Percentiles rank a stretch among this genome's conserved stretches.
phyloP scores from a whole-genome alignment of 2,888 invertebrate genomes.

The Ptilodon capucinus region DNA sequence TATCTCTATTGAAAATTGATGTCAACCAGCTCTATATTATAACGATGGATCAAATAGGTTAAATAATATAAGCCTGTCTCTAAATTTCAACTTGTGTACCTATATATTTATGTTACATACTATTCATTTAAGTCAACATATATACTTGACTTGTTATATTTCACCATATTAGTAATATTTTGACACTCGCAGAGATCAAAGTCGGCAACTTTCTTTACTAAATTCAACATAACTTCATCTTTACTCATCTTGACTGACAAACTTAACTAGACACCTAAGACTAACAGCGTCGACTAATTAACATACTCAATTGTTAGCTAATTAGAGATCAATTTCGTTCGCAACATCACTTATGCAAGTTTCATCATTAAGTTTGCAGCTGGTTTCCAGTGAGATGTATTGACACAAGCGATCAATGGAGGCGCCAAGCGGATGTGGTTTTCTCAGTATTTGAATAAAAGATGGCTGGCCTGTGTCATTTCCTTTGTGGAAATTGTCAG shows the following conservation, averaged over 20 bases:
- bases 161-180: not conserved
- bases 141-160: not conserved
- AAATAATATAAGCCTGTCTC: too few relatives aligned
- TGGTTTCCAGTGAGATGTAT: conserved; percentile 30
- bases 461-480: conserved; percentile 59
- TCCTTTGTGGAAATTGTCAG: conserved; percentile 51
- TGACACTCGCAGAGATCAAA: not conserved
- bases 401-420: conserved; percentile 47
- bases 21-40: too few relatives aligned
- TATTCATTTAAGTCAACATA: not conserved
- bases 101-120: too few relatives aligned
- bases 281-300: not conserved
- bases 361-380: conserved; percentile 10
- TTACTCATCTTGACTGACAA: not conserved
- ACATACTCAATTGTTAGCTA: not conserved
- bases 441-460: conserved; percentile 60
- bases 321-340: not conserved
- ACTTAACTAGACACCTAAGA: not conserved
- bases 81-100: too few relatives aligned
- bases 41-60: too few relatives aligned
- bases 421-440: conserved; percentile 57
- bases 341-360: not conserved
- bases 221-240: not conserved
- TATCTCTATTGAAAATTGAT: too few relatives aligned
- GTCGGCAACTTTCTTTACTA: not conserved